phyloP scores from a whole-genome alignment of 2,797 vertebrate species.

The Sardinella longiceps region DNA sequence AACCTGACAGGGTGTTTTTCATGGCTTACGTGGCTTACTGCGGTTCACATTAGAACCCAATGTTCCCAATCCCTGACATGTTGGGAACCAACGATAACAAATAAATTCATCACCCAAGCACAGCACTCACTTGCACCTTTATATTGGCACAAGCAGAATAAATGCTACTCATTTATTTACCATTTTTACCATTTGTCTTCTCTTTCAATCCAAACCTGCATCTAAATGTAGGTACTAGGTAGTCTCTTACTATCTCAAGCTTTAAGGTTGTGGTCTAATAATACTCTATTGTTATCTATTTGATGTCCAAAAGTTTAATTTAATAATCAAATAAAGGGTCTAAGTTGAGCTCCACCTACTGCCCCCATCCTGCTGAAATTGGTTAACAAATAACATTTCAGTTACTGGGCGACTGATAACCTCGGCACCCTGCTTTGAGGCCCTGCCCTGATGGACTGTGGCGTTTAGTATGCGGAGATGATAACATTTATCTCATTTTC shows the following conservation, averaged over 20 bases:
- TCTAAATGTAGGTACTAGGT: neutral
- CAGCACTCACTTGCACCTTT: neutral
- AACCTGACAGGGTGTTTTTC: conserved; percentile 14
- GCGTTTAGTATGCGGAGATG: neutral
- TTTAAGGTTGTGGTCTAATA: neutral
- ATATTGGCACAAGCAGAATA: neutral
- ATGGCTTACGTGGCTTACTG: neutral
- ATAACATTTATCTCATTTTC: conserved; percentile 19
- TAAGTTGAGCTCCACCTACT: neutral
- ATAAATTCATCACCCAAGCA: neutral
- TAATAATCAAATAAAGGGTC: neutral
- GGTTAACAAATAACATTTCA: neutral
- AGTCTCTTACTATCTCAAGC: neutral
- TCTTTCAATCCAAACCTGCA: neutral
- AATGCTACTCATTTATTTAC: neutral
- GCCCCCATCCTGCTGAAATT: neutral
- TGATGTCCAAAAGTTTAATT: neutral
- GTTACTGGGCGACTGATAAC: neutral
- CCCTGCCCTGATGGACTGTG: neutral
- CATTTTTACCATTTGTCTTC: neutral
- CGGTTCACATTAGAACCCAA: neutral
- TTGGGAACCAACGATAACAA: neutral
- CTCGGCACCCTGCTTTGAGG: neutral
- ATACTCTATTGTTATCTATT: neutral
- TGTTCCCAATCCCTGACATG: neutral